Conservation (phyloP, 1,140 invertebrate species). For the Heliothis subflexa region DNA sequence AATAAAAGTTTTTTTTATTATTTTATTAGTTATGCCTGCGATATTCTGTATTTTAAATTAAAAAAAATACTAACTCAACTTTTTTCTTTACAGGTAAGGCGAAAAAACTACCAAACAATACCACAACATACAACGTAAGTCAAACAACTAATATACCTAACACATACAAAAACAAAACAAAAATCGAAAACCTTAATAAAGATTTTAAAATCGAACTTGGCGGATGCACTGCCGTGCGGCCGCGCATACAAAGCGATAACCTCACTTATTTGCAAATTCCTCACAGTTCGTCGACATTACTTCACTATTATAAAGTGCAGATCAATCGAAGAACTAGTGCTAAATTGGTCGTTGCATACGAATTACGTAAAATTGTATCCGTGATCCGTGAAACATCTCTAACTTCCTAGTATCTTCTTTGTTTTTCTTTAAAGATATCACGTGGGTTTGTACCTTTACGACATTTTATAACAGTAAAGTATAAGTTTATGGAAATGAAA, state of each 20-base stretch:
- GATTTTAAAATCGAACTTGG: slow-evolving; percentile 44
- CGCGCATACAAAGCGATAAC: slow-evolving; percentile 41
- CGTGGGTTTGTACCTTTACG: too few species aligned
- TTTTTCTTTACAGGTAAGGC: slow-evolving; percentile 29
- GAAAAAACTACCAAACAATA: neutral
- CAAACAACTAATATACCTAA: neutral
- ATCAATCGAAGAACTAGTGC: slow-evolving; percentile 13
- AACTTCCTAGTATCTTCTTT: too few species aligned
- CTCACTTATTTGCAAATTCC: slow-evolving; percentile 47
- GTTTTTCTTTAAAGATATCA: too few species aligned
- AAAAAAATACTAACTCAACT: neutral
- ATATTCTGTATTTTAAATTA: neutral
- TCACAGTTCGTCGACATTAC: slow-evolving; percentile 41
- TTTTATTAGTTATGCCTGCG: too few species aligned
- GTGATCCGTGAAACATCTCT: too few species aligned
- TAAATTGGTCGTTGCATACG: neutral
- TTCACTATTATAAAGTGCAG: slow-evolving; percentile 30
- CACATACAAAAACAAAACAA: neutral
- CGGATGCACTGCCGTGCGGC: slow-evolving; percentile 43
- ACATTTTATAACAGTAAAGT: too few species aligned
- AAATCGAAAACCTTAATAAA: neutral
- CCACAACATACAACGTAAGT: neutral
- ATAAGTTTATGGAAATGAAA: too few species aligned
- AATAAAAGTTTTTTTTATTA: too few species aligned
- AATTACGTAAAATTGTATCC: neutral